phyloP scores from a whole-genome alignment of 1,140 invertebrate genomes.

The Habropoda laboriosa region DNA sequence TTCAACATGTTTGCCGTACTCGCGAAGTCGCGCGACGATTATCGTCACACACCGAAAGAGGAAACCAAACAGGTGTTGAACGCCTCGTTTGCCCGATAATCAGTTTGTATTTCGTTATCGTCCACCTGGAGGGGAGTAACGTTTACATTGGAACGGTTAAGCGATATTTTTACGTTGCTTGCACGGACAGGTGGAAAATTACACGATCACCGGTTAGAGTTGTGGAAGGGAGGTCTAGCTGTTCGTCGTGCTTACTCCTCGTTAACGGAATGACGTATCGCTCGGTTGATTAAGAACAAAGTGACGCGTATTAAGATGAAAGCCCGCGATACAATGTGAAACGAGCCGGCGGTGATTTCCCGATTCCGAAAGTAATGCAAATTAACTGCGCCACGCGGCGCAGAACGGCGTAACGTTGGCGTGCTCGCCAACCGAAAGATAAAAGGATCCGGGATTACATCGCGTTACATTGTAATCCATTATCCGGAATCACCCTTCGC shows the following conservation, averaged over 20 bases:
- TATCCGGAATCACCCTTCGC: slow-evolving; percentile 43
- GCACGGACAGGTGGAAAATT: slow-evolving; percentile 4
- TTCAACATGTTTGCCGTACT: too few relatives aligned
- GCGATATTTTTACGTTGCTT: background rate
- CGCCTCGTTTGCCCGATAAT: too few relatives aligned
- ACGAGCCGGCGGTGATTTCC: slow-evolving; percentile 17
- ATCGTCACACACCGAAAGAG: background rate
- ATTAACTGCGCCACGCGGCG: slow-evolving; percentile 19
- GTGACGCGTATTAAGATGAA: slow-evolving; percentile 30
- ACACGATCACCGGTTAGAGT: background rate
- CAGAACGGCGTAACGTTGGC: slow-evolving; percentile 7
- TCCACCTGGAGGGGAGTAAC: background rate
- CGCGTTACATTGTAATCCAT: slow-evolving; percentile 52
- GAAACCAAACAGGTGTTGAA: too few relatives aligned
- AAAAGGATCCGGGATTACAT: slow-evolving; percentile 51
- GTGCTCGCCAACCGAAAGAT: slow-evolving; percentile 28
- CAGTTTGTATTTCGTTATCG: background rate
- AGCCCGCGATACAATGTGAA: slow-evolving; percentile 14
- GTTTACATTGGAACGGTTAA: background rate
- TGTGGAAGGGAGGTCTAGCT: too few relatives aligned
- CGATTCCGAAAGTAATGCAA: slow-evolving; percentile 44
- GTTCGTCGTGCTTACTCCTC: background rate
- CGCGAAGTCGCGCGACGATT: too few relatives aligned
- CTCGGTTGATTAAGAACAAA: slow-evolving; percentile 22
- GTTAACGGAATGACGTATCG: slow-evolving; percentile 16